Conservation (phyloP, 2,888 invertebrate species). For the Frankliniella intonsa region DNA sequence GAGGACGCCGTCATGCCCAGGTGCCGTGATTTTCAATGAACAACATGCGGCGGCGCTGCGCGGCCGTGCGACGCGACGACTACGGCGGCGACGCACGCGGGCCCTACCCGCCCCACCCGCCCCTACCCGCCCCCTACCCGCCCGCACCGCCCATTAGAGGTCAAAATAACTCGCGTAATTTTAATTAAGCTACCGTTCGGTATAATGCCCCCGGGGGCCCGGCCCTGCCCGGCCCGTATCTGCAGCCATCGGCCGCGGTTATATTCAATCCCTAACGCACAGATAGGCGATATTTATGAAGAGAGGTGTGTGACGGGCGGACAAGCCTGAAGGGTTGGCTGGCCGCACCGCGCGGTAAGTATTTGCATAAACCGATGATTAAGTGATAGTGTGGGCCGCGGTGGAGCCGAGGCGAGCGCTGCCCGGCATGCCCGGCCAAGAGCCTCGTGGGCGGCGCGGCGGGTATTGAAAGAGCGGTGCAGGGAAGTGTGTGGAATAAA, state of each 20-base stretch:
- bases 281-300: constrained; percentile 25
- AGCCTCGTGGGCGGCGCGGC: not conserved
- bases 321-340: not conserved
- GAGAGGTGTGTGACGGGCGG: constrained; percentile 9
- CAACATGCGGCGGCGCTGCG: not conserved
- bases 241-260: constrained; percentile 8
- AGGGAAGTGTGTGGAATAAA: not conserved
- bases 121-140: not conserved
- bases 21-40: not conserved
- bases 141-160: not conserved
- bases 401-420: not conserved
- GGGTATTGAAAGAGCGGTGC: not conserved
- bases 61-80: not conserved
- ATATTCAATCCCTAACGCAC: constrained; percentile 19
- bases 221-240: not conserved
- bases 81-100: not conserved
- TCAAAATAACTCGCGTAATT: constrained; percentile 9
- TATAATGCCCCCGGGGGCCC: not conserved
- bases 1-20: not conserved
- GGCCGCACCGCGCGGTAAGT: not conserved
- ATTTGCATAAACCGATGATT: constrained; percentile 27
- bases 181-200: not conserved
- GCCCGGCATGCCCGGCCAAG: not conserved
- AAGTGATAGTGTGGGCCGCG: not conserved
- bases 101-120: not conserved